These are phyloP conservation scores for Chrysemys picta DNA, from an alignment of 2,113 vertebrate species.

Conservation along the genomic window DNA sequence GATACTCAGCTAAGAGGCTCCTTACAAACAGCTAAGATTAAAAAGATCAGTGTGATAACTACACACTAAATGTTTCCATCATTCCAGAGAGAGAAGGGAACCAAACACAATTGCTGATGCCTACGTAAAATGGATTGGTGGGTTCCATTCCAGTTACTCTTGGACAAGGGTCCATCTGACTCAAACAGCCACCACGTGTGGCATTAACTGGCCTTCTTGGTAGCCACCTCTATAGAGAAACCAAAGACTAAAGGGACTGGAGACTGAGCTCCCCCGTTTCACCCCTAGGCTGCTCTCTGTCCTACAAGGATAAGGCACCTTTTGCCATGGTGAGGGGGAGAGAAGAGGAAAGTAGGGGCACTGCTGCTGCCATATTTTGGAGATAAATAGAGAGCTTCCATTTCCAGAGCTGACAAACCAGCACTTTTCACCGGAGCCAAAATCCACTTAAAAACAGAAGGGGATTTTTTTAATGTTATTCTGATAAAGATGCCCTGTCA, in stretches of 20 bases:
- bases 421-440: not conserved
- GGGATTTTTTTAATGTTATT: not conserved
- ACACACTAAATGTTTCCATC: not conserved
- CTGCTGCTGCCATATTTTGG: too few relatives aligned
- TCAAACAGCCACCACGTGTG: not conserved
- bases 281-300: not conserved
- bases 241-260: not conserved
- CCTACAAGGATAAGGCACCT: not conserved
- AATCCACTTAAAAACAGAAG: accelerated
- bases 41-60: not conserved
- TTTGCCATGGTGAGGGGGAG: conserved; percentile 10
- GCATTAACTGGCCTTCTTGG: not conserved
- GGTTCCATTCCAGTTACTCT: not conserved
- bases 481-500: not conserved
- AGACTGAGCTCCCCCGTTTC: not conserved
- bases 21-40: accelerated
- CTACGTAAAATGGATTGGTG: not conserved
- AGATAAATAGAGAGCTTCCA: not conserved
- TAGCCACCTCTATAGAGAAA: not conserved
- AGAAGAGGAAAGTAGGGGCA: not conserved
- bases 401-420: not conserved
- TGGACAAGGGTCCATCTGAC: not conserved
- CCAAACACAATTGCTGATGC: not conserved
- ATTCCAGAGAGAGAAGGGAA: not conserved
- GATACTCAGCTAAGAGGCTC: not conserved